These are phyloP conservation scores for Oxyura jamaicensis DNA, from an alignment of 2,113 vertebrate genomes.

Conservation along the genomic window DNA sequence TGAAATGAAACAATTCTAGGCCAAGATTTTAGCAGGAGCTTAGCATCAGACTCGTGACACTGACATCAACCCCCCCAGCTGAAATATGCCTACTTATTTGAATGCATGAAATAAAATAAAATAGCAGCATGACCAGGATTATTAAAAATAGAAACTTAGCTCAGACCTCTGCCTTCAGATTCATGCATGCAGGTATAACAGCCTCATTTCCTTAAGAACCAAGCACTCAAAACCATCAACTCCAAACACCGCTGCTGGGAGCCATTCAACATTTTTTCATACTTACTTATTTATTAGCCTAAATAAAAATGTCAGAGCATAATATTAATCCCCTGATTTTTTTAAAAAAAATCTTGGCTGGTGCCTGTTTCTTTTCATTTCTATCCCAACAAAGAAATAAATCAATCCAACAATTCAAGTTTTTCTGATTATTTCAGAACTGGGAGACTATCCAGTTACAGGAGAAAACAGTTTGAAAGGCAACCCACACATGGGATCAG, in stretches of 20 bases:
- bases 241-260: background rate
- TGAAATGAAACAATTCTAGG: background rate
- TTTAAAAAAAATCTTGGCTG: background rate
- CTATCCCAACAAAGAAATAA: background rate
- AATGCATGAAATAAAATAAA: background rate
- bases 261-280: background rate
- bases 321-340: background rate
- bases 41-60: background rate
- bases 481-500: background rate
- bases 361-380: background rate
- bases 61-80: background rate
- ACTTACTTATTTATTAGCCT: constrained; percentile 9
- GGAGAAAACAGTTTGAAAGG: constrained; percentile 4
- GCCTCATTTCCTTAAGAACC: background rate
- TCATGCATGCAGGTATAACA: background rate
- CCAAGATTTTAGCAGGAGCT: background rate
- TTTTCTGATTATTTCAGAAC: constrained; percentile 10
- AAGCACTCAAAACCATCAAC: background rate
- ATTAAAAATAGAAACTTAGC: background rate
- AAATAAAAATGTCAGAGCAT: constrained; percentile 35
- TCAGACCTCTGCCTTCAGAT: background rate
- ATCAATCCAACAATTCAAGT: background rate
- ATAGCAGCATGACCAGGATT: background rate
- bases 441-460: background rate
- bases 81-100: background rate